Percentiles rank a stretch among this genome's conserved stretches.
phyloP scores from a whole-genome alignment of 2,888 invertebrate species.

The Dryadula phaetusa region DNA sequence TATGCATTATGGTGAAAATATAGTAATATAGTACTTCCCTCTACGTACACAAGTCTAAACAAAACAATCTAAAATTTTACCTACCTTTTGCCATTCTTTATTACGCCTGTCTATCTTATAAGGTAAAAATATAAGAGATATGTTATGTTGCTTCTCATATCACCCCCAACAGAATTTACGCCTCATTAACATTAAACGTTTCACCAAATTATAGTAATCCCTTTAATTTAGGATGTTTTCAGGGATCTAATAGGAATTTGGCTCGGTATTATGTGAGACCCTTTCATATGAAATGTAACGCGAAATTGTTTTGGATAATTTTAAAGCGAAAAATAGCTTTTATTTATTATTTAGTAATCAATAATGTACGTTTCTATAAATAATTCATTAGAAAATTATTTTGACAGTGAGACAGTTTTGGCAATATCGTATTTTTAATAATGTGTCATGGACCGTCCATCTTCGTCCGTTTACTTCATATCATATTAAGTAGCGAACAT shows the following conservation, averaged over 20 bases:
- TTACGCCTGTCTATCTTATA: not conserved
- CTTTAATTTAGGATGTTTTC: conserved; percentile 26
- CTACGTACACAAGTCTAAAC: too few relatives aligned
- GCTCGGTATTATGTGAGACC: not conserved
- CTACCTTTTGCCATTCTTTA: not conserved
- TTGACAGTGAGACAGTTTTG: too few relatives aligned
- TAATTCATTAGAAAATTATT: too few relatives aligned
- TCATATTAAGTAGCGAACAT: too few relatives aligned
- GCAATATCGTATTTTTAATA: too few relatives aligned
- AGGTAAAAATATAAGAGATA: not conserved
- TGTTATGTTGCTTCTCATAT: not conserved
- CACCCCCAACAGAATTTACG: conserved; percentile 9
- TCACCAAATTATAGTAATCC: conserved; percentile 21
- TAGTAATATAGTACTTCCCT: too few relatives aligned
- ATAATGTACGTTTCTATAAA: too few relatives aligned
- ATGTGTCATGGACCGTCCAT: too few relatives aligned
- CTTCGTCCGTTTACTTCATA: too few relatives aligned
- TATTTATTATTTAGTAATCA: too few relatives aligned
- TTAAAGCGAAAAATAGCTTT: not conserved
- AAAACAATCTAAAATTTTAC: not conserved
- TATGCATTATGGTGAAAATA: too few relatives aligned
- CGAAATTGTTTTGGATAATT: not conserved
- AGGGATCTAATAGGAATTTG: not conserved
- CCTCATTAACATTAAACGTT: conserved; percentile 32
- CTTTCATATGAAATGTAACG: not conserved